These are phyloP conservation scores for Drosophila colorata DNA, from an alignment of 2,888 invertebrate genomes.

Conservation along the genomic window DNA sequence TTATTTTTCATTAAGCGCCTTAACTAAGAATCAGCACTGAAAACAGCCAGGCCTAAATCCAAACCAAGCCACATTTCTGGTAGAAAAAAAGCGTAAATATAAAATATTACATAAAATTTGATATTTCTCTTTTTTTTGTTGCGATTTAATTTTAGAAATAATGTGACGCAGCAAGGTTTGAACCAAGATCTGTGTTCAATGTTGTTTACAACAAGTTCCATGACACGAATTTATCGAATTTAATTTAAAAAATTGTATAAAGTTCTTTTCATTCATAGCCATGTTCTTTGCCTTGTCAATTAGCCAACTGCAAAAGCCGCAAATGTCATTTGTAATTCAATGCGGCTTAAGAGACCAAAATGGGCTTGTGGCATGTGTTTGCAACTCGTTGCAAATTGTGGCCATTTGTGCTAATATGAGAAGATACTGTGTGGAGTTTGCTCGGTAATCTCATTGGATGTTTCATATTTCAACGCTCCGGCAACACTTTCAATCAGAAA, in stretches of 20 bases:
- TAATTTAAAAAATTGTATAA: neutral
- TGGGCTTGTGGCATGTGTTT: slow-evolving; percentile 23
- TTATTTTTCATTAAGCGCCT: too few relatives aligned
- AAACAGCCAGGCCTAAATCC: too few relatives aligned
- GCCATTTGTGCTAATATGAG: slow-evolving; percentile 74
- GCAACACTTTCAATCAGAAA: slow-evolving; percentile 53
- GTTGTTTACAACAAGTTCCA: too few relatives aligned
- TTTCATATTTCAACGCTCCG: slow-evolving; percentile 58
- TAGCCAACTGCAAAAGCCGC: slow-evolving; percentile 35
- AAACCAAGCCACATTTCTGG: too few relatives aligned
- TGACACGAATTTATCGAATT: too few relatives aligned
- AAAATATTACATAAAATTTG: too few relatives aligned
- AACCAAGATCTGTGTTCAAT: too few relatives aligned
- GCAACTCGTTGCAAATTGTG: slow-evolving; percentile 56
- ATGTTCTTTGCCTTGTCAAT: slow-evolving; percentile 30
- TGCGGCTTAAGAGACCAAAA: slow-evolving; percentile 21
- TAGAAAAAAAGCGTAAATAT: too few relatives aligned
- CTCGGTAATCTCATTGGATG: slow-evolving; percentile 55
- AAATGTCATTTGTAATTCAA: slow-evolving; percentile 66
- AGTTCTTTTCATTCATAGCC: neutral
- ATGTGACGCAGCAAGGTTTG: too few relatives aligned
- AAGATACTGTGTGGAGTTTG: slow-evolving; percentile 14
- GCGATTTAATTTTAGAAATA: too few relatives aligned
- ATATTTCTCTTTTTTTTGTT: too few relatives aligned
- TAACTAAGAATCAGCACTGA: too few relatives aligned